Evolutionary conservation across 35 echinoderm and acorn worm species (phyloP).

Genomic region (Strongylocentrotus purpuratus): DNA sequence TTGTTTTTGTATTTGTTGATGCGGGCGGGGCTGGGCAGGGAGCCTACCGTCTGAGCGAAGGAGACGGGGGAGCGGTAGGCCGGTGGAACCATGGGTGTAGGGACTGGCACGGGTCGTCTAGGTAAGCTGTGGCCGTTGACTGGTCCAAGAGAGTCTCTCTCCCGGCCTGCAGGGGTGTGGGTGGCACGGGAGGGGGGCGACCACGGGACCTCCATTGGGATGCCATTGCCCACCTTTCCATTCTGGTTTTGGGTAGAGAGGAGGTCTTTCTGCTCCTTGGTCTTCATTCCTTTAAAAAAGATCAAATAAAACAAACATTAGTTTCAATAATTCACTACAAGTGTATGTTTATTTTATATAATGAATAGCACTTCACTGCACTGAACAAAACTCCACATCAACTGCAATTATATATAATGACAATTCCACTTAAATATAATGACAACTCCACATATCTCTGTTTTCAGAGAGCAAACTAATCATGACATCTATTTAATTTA

Average conservation of each 20-base stretch:
- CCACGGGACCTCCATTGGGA: conserved; percentile 37
- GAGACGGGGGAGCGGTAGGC: conserved; percentile 9
- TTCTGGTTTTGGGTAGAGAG: conserved; percentile 33
- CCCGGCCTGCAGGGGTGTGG: conserved; percentile 44
- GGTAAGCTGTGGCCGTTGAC: conserved; percentile 51
- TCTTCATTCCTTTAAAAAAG: conserved; percentile 24
- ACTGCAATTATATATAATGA: not conserved
- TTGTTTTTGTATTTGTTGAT: conserved; percentile 39
- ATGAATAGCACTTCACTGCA: not conserved
- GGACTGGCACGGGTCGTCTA: conserved; percentile 36
- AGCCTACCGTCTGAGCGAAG: conserved; percentile 18
- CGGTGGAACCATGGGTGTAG: conserved; percentile 26
- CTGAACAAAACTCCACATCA: not conserved
- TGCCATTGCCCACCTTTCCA: conserved; percentile 42
- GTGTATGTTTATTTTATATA: too few species aligned
- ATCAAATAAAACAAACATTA: not conserved
- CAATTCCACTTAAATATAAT: too few species aligned
- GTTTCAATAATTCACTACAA: not conserved
- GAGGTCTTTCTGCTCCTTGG: conserved; percentile 43
- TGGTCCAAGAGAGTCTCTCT: conserved; percentile 55
- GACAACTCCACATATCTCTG: not conserved
- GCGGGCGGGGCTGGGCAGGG: conserved; percentile 41
- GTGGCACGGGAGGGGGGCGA: conserved; percentile 50
- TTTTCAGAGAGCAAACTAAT: not conserved
- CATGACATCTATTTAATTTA: not conserved